Evolutionary conservation across 2,797 vertebrate species (phyloP), one percentile per base, ranked within the genome.

Genomic region (Enteromius trimaculatus): DNA sequence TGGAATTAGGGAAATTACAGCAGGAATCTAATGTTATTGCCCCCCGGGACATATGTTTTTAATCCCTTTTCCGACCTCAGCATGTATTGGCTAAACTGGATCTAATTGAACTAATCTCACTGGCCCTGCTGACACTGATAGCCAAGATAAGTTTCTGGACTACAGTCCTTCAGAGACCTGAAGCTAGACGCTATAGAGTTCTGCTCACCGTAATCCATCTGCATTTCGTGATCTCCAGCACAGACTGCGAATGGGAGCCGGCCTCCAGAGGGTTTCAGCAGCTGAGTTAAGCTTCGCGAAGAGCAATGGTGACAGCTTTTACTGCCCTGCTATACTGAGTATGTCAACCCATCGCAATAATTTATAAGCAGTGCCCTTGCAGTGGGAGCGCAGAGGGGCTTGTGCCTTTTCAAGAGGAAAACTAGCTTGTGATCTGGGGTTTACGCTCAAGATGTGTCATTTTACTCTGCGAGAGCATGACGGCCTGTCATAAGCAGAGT

Each of bases 31-130:
- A n/a, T 74, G 70, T 80, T 85, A 82, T 80, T 77, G 71, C 13
- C n/a, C 83, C 81, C 31, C 8, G 84, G 70, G 74, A 69, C 68
- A 51, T 42, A 39, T 80, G 69, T 51, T 70, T 72, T 82, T 76
- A 75, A 77, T 64, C 77, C 4, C 39, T 74, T 34, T 23, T n/a
- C 37, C 26, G 49, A 80, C 86, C 88, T 82, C 90, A 92, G 89
- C 84, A 23, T 91, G 91, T 84, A 87, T 89, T 87, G 87, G 85
- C 79, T 88, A 88, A 85, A 84, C 83, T 83, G 75, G 81, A 88
- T 90, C 84, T 93, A 92, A 95, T 91, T 92, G 88, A 90, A 92
- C 89, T 91, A 92, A 95, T 92, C 89, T 89, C 76, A 13, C 85
- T 3, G 21, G 89, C 87, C 87, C 83, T 80, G 87, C 90, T 90